phyloP scores from a whole-genome alignment of 2,113 vertebrate genomes.

The Lophochroa leadbeateri region DNA sequence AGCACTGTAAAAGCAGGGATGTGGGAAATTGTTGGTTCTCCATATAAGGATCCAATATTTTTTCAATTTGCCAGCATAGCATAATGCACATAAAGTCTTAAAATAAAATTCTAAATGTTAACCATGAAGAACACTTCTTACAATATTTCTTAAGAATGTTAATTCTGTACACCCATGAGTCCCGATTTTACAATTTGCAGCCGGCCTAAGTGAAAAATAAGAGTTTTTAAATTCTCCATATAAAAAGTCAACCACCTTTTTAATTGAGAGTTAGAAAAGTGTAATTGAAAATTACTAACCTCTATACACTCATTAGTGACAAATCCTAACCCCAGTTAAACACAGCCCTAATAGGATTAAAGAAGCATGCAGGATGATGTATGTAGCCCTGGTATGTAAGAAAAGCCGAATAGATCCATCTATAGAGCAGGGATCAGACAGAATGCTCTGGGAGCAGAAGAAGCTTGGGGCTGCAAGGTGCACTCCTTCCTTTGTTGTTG shows the following conservation, averaged over 20 bases:
- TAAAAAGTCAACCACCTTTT: constrained; percentile 56
- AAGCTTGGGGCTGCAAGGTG: background rate
- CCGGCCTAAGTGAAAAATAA: constrained; percentile 15
- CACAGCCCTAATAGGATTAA: constrained; percentile 48
- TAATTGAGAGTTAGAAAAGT: constrained; percentile 47
- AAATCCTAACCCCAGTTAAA: constrained; percentile 54
- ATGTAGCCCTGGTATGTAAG: constrained; percentile 11
- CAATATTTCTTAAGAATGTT: constrained; percentile 34
- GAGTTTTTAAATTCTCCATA: background rate
- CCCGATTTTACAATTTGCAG: background rate
- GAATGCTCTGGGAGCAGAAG: background rate
- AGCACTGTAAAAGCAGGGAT: constrained; percentile 31
- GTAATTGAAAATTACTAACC: constrained; percentile 57
- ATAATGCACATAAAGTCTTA: constrained; percentile 36
- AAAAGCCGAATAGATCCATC: background rate
- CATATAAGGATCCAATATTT: constrained; percentile 54
- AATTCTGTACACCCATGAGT: background rate
- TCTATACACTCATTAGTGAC: constrained; percentile 45
- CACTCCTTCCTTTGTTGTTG: background rate
- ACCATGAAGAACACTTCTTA: background rate
- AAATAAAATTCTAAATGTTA: constrained; percentile 39
- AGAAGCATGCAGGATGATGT: constrained; percentile 30
- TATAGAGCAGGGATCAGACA: background rate
- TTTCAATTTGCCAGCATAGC: constrained; percentile 51
- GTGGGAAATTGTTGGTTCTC: constrained; percentile 51